Evolutionary conservation across 2,113 vertebrate species (phyloP), one percentile per base, ranked within the genome.

Genomic region (Nerophis lumbriciformis): DNA sequence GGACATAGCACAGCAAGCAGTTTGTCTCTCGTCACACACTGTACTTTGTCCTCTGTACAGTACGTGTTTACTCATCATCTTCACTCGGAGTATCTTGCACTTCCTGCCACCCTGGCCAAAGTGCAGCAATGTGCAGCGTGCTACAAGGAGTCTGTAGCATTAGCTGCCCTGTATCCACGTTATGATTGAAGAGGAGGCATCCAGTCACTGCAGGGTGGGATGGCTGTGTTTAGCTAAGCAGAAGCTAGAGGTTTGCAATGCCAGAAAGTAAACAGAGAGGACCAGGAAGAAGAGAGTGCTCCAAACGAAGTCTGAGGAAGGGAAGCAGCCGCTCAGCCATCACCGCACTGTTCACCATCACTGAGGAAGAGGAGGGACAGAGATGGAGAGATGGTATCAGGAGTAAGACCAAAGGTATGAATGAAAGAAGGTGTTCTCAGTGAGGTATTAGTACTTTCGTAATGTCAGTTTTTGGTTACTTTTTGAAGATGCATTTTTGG

Each of bases 311-410:
- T 58, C 69, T 91, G 84, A 93, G 91, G 88, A 96, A 92, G 86
- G 88, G 85, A 76, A 85, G 85, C 78, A 82, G 89, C 80, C 92
- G 92, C 73, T 87, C 93, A 48, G 76, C 82, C 75, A 87, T 92
- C 59, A 88, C 89, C 19, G 87, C 89, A 57, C 92, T 98, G 61
- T 98, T 95, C 85, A 99, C 96, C 83, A 98, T 99, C 86, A 92
- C 88, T 5, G 96, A 99, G 89, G 96, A 99, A 82, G 96, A 99
- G 61, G 96, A 99, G 74, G 94, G 91, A 83, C 93, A 93, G 69
- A 94, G 86, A 88, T 90, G 86, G 53, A 83, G 61, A 76, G 42
- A 72, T 57, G 79, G 71, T 70, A 56, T 69, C 72, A 81, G 50
- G 52, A 88, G 76, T 82, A 92, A 82, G 81, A 81, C 50, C 15